Evolutionary conservation across 2,888 invertebrate genomes (phyloP), one percentile per base, ranked within the genome.

Genomic region (Eupithecia abbreviata): DNA sequence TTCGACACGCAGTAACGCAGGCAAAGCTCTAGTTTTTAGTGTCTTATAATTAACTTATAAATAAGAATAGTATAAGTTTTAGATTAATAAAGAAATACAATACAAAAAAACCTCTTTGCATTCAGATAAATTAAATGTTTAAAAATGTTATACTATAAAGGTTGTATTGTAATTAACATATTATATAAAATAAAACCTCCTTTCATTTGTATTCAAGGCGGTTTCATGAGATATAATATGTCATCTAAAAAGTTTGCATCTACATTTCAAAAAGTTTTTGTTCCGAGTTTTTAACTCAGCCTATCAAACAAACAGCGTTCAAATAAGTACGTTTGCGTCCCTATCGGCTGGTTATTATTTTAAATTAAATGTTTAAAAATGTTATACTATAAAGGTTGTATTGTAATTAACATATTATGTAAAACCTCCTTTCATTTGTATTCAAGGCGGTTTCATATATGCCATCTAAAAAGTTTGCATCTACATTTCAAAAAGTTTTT

Each of bases 281-380:
- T 62, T 10, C 30, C 3, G 9, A 10, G 62, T 9, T 58, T 58
- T 58, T 42, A 42, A 12, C 7, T 42, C 15, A 3, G 66, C 42
- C 5, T 42, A 66, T 6, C 66, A 66, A 66, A 62, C 5, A 3
- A 66, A 15, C 42, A 66, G 13, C 15, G 66, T 42, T 42, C 66
- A 66, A 42, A 66, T 42, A 41, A 42, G 75, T 65, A 65, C 12
- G 47, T 65, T 49, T 69, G 58, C 30, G 0, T 74, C 74, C 58
- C 71, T 67, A 75, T 75, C 79, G 66, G 45, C 65, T 72, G 86
- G 90, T n/a, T n/a, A n/a, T n/a, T n/a, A n/a, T n/a, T n/a, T n/a
- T 30, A 47, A 47, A 10, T 6, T 45, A 7, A 45, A 45, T 45
- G 4, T 45, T 45, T 45, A 5, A 45, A 45, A 45, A 45, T 7